phyloP scores from a whole-genome alignment of 2,797 vertebrate genomes.

The Bryconaethiops microstoma region DNA sequence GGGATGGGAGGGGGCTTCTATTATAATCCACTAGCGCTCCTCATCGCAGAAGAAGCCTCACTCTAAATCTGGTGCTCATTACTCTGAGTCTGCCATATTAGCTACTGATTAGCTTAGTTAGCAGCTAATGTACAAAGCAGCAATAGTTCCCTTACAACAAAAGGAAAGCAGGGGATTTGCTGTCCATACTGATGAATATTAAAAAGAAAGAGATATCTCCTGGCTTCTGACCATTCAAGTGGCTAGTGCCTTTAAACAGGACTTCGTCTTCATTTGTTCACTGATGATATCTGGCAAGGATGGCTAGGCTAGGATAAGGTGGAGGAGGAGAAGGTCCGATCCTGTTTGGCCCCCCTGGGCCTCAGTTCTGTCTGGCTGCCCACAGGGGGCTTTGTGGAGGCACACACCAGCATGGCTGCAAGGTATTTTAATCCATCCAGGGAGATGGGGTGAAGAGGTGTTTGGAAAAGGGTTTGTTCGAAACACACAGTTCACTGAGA shows the following conservation, averaged over 20 bases:
- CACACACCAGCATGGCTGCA: slow-evolving; percentile 65
- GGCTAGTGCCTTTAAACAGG: neutral
- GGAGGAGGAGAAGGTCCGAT: neutral
- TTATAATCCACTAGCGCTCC: slow-evolving; percentile 36
- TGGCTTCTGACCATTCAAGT: neutral
- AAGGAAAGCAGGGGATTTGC: neutral
- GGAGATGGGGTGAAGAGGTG: slow-evolving; percentile 49
- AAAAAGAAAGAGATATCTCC: neutral
- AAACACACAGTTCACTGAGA: slow-evolving; percentile 55
- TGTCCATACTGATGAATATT: neutral
- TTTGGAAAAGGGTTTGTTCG: slow-evolving; percentile 55
- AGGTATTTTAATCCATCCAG: slow-evolving; percentile 65
- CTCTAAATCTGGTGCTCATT: slow-evolving; percentile 22
- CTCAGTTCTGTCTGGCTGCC: slow-evolving; percentile 40
- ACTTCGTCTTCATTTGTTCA: neutral
- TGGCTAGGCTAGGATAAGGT: neutral
- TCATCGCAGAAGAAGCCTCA: neutral
- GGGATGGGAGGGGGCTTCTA: slow-evolving; percentile 36
- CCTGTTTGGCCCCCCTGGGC: neutral
- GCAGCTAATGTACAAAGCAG: neutral
- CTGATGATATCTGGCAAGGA: neutral
- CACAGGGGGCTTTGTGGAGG: slow-evolving; percentile 39
- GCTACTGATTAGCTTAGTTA: slow-evolving; percentile 3
- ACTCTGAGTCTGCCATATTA: neutral
- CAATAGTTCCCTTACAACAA: neutral